A percentile compares a stretch with the other conserved stretches of the same genome.
These are phyloP conservation scores for Theocolax elegans DNA, from an alignment of 1,140 invertebrate species.

Conservation along the genomic window DNA sequence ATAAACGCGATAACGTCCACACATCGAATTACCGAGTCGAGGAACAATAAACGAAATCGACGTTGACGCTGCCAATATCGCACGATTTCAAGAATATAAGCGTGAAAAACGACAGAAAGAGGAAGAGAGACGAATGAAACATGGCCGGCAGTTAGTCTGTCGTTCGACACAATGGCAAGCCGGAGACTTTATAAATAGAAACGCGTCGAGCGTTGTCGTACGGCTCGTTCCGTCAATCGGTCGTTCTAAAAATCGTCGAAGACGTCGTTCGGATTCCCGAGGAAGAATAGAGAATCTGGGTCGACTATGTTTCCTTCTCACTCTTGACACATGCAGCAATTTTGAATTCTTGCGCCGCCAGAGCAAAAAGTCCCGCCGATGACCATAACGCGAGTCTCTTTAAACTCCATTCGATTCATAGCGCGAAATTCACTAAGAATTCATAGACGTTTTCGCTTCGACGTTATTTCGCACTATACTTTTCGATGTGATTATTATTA, in stretches of 20 bases:
- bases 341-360: background rate
- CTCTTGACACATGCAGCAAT: slow-evolving; percentile 4
- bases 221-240: slow-evolving; percentile 39
- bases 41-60: slow-evolving; percentile 36
- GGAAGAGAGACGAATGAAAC: slow-evolving; percentile 21
- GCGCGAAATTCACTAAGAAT: no score
- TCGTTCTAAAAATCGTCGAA: slow-evolving; percentile 42
- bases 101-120: background rate
- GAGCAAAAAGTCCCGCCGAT: slow-evolving; percentile 13
- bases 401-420: no score
- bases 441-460: no score
- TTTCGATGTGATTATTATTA: no score
- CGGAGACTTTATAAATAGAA: slow-evolving; percentile 33
- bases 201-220: background rate
- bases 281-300: slow-evolving; percentile 33
- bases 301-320: slow-evolving; percentile 28
- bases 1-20: no score
- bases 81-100: slow-evolving; percentile 17
- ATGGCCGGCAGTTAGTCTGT: slow-evolving; percentile 37
- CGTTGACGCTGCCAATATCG: slow-evolving; percentile 33
- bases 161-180: slow-evolving; percentile 39
- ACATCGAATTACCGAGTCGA: slow-evolving; percentile 9
- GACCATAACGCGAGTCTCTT: background rate
- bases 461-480: no score
- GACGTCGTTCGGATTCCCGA: slow-evolving; percentile 31